These are phyloP conservation scores for Archilochus colubris DNA, from an alignment of 2,113 vertebrate genomes.

Conservation along the genomic window DNA sequence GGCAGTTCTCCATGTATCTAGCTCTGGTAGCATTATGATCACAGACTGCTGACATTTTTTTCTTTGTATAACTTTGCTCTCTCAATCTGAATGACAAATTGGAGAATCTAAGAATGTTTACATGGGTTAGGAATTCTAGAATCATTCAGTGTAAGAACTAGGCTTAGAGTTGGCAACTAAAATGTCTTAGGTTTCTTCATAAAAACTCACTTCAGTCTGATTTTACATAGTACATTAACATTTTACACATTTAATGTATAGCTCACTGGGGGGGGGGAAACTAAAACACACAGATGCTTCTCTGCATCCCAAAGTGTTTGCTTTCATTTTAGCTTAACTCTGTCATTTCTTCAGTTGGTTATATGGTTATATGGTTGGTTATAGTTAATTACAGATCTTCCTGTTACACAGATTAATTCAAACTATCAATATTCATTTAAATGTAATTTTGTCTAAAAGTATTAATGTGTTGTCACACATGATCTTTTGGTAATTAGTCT, in stretches of 20 bases:
- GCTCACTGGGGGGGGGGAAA: neutral
- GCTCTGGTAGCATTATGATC: neutral
- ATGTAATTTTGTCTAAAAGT: neutral
- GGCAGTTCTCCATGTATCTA: neutral
- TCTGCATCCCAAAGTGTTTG: neutral
- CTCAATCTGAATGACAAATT: neutral
- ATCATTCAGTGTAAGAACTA: rapidly evolving
- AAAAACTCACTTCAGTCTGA: neutral
- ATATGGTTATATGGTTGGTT: neutral
- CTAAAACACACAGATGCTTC: neutral
- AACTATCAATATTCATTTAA: neutral
- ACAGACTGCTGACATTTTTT: neutral
- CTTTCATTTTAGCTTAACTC: neutral
- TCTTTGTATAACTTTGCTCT: neutral
- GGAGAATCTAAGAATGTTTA: neutral
- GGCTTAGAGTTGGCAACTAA: neutral
- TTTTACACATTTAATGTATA: neutral
- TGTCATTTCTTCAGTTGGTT: neutral
- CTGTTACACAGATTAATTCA: neutral
- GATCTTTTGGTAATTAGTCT: neutral
- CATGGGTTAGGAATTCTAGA: neutral
- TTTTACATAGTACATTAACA: neutral
- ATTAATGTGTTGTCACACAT: neutral
- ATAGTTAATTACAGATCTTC: neutral
- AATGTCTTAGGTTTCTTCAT: neutral